Percentiles rank a stretch among this genome's conserved stretches.
Conservation (phyloP, 2,113 vertebrate genomes). For the Vireo altiloquus region DNA sequence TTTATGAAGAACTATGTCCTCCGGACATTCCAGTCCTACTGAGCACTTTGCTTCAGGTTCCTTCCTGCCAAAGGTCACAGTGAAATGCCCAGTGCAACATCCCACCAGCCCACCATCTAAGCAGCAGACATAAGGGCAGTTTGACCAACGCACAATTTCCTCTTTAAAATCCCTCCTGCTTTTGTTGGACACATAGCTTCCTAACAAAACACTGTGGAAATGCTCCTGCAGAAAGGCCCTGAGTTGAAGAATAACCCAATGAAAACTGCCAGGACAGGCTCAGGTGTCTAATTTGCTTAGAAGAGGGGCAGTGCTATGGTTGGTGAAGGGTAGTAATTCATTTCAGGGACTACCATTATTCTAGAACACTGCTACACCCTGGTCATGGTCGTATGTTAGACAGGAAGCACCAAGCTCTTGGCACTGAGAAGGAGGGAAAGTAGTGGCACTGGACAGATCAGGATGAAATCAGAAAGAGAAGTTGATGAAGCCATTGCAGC, state of each 20-base stretch:
- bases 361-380: background rate
- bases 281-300: background rate
- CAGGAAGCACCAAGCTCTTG: background rate
- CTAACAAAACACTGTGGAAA: background rate
- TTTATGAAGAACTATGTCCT: constrained; percentile 9
- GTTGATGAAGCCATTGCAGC: background rate
- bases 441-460: background rate
- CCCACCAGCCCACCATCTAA: background rate
- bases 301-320: background rate
- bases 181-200: background rate
- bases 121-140: background rate
- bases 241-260: background rate
- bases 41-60: constrained; percentile 13
- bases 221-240: background rate
- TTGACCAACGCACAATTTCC: background rate
- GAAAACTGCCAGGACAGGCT: background rate
- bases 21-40: constrained; percentile 7
- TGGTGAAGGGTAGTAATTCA: background rate
- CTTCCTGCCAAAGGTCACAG: constrained; percentile 17
- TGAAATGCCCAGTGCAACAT: background rate
- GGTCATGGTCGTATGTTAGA: background rate
- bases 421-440: background rate
- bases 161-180: background rate
- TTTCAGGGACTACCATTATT: background rate
- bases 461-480: background rate